Base-by-base conservation (phyloP, 2,113 vertebrate genomes). In the Macaca mulatta region DNA sequence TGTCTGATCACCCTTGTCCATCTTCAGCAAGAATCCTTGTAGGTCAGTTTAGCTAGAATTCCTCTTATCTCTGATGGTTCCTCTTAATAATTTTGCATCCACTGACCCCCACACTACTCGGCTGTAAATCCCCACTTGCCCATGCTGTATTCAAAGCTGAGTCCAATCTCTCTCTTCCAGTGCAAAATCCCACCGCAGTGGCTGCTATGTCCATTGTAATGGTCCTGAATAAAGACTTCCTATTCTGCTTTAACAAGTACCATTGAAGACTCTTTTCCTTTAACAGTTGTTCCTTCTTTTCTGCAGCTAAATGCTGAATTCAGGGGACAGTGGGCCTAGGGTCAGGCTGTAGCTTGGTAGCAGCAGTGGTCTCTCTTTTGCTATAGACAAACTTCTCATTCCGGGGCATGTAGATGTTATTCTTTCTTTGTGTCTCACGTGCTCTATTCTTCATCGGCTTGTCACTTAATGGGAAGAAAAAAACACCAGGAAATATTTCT, bases 341-440 rank as follows among this genome's bases (percentile, higher is more conserved):
- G 8, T 64, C 22, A 59, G 69, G 43, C 25, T 72, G 12, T 38
- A 32, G n/a, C 45, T 27, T 77, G 67, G 48, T 61, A 40, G 11
- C 5, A 23, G 50, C 17, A 38, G 0, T 61, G 52, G 13, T 32
- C 23, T 92, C 3, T 38, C 2, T 55, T 91, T 72, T 77, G 10
- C 38, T 32, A 43, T 17, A 35, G 50, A 14, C 1, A n/a, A 78
- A 18, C 7, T 64, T 6, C 25, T 43, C 88, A 89, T n/a, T 25
- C 52, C 9, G 50, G 22, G 57, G 23, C 32, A 25, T 8, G 1
- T 16, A 43, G 52, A 55, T 0, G 10, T 59, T 16, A 13, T 2
- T 67, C 83, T 32, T 55, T 75, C 6, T 91, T 52, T 32, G 22
- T 64, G 35, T 70, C 40, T n/a, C 7, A 23, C 1, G 11, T 0